A percentile compares a stretch with the other conserved stretches of the same genome.
Evolutionary conservation across 2,797 vertebrate species (phyloP).

Genomic region (Hippocampus kuda): DNA sequence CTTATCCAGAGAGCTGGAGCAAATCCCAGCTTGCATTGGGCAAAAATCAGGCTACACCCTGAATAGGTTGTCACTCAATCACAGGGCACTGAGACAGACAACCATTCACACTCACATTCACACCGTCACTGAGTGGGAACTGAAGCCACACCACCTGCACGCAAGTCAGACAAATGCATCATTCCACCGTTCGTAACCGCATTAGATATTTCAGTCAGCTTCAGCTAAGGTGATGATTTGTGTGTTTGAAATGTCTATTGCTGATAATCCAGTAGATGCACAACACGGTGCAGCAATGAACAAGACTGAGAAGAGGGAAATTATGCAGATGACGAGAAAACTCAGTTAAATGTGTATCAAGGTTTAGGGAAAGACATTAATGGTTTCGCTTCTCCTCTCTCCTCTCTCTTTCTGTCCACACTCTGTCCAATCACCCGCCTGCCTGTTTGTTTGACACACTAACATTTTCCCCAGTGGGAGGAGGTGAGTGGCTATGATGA

Average conservation of each 20-base stretch:
- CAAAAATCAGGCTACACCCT: no score
- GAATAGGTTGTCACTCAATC: no score
- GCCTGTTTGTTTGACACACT: neutral
- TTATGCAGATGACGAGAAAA: constrained; percentile 29
- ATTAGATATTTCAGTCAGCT: no score
- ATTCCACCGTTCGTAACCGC: no score
- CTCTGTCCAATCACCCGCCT: constrained; percentile 2
- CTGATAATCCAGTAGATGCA: constrained; percentile 55
- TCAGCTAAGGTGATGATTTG: constrained; percentile 8
- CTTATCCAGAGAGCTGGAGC: neutral
- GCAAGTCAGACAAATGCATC: no score
- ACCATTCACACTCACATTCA: neutral
- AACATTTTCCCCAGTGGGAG: constrained; percentile 76
- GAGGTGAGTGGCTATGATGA: constrained; percentile 98
- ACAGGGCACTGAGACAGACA: neutral
- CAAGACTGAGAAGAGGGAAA: constrained; percentile 27
- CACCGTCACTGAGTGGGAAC: no score
- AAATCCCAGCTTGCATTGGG: neutral
- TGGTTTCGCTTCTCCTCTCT: constrained; percentile 31
- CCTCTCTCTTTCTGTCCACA: constrained; percentile 1
- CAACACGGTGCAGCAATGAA: constrained; percentile 38
- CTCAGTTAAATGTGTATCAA: constrained; percentile 56
- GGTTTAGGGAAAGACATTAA: constrained; percentile 51
- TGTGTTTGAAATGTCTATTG: constrained; percentile 36
- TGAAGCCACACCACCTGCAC: no score